Conservation (phyloP, 2,888 invertebrate genomes). For the Athalia cordata region DNA sequence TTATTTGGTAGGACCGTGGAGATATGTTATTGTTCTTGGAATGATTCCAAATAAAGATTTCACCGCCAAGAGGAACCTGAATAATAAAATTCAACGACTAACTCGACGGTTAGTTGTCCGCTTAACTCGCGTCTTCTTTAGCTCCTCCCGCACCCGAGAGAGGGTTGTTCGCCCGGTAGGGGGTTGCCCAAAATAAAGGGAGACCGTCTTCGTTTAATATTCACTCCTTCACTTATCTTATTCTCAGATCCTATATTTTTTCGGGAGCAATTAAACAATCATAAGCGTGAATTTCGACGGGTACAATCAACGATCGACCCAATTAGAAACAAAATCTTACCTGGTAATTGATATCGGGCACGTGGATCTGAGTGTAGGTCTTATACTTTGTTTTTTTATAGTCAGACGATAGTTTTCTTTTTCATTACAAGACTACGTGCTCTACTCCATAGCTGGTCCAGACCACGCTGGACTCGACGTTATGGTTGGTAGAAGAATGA, state of each 20-base stretch:
- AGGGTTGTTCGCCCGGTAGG: constrained; percentile 36
- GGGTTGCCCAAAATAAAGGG: constrained; percentile 25
- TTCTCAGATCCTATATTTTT: constrained; percentile 21
- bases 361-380: constrained; percentile 23
- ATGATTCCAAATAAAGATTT: constrained; percentile 74
- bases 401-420: background rate
- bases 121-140: constrained; percentile 53
- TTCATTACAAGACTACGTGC: constrained; percentile 12
- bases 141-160: constrained; percentile 4
- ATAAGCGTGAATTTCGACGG: constrained; percentile 24
- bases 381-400: background rate
- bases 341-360: constrained; percentile 30
- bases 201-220: constrained; percentile 20
- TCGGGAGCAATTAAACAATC: constrained; percentile 29
- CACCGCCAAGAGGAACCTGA: constrained; percentile 68
- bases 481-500: constrained; percentile 16
- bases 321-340: constrained; percentile 18
- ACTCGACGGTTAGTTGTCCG: constrained; percentile 59
- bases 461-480: background rate
- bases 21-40: constrained; percentile 73
- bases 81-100: constrained; percentile 69
- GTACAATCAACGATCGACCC: constrained; percentile 28
- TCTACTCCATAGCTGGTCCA: background rate
- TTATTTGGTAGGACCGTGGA: constrained; percentile 65
- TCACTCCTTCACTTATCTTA: constrained; percentile 11